These are phyloP conservation scores for Masticophis lateralis DNA, from an alignment of 2,797 vertebrate species.

Conservation along the genomic window DNA sequence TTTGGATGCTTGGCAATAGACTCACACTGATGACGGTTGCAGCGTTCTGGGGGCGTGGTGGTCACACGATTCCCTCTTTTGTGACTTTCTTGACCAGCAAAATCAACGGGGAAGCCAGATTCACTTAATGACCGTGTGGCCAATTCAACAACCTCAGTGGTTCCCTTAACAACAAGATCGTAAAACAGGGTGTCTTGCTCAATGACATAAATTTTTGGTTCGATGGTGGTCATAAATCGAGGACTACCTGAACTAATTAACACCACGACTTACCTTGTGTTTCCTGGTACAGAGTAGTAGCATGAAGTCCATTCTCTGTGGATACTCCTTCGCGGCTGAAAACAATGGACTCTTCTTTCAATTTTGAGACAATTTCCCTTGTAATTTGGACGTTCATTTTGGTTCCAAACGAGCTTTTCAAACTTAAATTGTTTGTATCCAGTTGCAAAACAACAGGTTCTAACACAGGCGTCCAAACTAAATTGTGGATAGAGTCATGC, in stretches of 20 bases:
- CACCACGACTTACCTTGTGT: not conserved
- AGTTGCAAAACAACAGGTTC: not conserved
- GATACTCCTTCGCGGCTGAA: not conserved
- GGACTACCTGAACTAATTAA: not conserved
- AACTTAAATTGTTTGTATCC: not conserved
- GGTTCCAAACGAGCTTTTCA: slow-evolving; percentile 28
- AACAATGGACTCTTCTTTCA: not conserved
- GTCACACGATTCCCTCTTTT: not conserved
- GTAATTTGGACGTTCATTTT: slow-evolving; percentile 5
- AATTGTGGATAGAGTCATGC: not conserved
- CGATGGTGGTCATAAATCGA: not conserved
- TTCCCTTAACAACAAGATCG: not conserved
- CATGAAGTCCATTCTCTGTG: slow-evolving; percentile 4
- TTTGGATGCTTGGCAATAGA: not conserved
- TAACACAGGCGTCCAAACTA: not conserved
- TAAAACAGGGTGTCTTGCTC: not conserved
- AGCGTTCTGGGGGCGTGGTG: too few species aligned
- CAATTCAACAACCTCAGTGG: not conserved
- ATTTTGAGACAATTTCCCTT: not conserved
- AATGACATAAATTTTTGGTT: not conserved
- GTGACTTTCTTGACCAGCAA: not conserved
- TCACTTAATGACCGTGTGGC: not conserved
- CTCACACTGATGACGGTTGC: not conserved
- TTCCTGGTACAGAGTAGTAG: slow-evolving; percentile 17
- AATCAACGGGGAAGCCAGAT: not conserved